Conservation (phyloP, 35 echinoderm and acorn worm species). For the Patiria miniata region DNA sequence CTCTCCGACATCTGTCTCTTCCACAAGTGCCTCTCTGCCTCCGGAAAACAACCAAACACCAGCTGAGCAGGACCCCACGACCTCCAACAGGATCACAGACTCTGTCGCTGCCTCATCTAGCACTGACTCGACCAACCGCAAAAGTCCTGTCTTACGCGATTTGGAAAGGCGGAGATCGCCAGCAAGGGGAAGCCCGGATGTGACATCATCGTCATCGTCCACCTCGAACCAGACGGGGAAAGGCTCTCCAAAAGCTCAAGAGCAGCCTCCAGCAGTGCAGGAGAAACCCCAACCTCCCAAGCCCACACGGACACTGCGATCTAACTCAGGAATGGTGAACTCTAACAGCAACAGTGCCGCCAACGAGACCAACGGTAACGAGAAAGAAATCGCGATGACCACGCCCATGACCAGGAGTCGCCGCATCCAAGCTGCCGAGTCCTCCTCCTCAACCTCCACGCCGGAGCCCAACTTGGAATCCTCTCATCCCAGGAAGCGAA, state of each 20-base stretch:
- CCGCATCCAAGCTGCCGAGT: slow-evolving; percentile 61
- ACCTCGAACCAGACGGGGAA: slow-evolving; percentile 28
- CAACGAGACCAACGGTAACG: slow-evolving; percentile 50
- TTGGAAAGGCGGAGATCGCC: slow-evolving; percentile 53
- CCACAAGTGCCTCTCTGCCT: slow-evolving; percentile 69
- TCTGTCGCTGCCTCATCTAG: slow-evolving; percentile 30
- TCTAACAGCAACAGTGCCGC: slow-evolving; percentile 20
- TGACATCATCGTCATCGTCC: slow-evolving; percentile 65
- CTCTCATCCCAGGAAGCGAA: slow-evolving; percentile 87
- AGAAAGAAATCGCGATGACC: slow-evolving; percentile 51
- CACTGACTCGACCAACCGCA: slow-evolving; percentile 27
- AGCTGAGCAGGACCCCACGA: background rate
- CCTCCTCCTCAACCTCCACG: slow-evolving; percentile 15
- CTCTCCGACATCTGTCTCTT: slow-evolving; percentile 57
- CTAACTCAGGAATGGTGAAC: slow-evolving; percentile 78
- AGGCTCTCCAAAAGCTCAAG: slow-evolving; percentile 53
- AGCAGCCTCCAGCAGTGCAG: background rate
- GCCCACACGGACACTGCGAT: slow-evolving; percentile 80
- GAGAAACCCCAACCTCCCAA: slow-evolving; percentile 60
- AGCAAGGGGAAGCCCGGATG: slow-evolving; percentile 68
- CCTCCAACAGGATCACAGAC: slow-evolving; percentile 5
- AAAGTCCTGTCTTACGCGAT: slow-evolving; percentile 58
- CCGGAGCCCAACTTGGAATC: slow-evolving; percentile 67
- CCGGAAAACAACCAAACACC: slow-evolving; percentile 31
- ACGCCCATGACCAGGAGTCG: slow-evolving; percentile 92